Evolutionary conservation across 1,140 invertebrate genomes (phyloP).

Genomic region (Colletes gigas): DNA sequence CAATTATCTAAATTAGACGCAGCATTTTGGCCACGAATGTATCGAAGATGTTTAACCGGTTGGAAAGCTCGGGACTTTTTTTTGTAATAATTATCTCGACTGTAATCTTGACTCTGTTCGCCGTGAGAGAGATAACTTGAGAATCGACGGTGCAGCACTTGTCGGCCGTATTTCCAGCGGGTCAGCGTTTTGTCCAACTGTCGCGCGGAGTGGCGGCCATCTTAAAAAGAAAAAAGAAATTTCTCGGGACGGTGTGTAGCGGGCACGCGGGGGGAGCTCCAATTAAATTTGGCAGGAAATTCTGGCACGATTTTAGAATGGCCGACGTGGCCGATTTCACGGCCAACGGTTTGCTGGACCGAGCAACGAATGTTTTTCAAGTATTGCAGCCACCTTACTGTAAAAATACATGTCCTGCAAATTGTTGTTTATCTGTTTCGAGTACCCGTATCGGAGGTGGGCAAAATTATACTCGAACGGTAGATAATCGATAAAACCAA

Average conservation of each 20-base stretch:
- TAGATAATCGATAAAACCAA: no score
- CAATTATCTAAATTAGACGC: no score
- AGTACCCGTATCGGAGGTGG: no score
- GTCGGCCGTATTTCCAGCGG: not conserved
- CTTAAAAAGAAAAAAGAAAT: not conserved
- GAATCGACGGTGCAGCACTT: no score
- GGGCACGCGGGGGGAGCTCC: conserved; percentile 7
- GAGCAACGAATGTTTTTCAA: conserved; percentile 14
- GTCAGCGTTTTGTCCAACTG: not conserved
- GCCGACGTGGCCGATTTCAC: conserved; percentile 45
- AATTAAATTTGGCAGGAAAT: conserved; percentile 47
- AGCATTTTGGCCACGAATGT: no score
- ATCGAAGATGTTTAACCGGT: no score
- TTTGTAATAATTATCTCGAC: no score
- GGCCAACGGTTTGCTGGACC: conserved; percentile 17
- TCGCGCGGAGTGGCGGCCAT: not conserved
- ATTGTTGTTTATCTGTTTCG: no score
- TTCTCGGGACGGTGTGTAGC: not conserved
- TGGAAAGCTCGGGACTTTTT: no score
- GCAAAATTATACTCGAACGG: no score
- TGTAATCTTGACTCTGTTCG: no score
- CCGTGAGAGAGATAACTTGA: no score
- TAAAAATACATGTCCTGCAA: conserved; percentile 4
- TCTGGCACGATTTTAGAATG: conserved; percentile 48
- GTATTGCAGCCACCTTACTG: not conserved